These are phyloP conservation scores for Himantopus leucocephalus DNA, from an alignment of 2,113 vertebrate genomes.

Conservation along the genomic window DNA sequence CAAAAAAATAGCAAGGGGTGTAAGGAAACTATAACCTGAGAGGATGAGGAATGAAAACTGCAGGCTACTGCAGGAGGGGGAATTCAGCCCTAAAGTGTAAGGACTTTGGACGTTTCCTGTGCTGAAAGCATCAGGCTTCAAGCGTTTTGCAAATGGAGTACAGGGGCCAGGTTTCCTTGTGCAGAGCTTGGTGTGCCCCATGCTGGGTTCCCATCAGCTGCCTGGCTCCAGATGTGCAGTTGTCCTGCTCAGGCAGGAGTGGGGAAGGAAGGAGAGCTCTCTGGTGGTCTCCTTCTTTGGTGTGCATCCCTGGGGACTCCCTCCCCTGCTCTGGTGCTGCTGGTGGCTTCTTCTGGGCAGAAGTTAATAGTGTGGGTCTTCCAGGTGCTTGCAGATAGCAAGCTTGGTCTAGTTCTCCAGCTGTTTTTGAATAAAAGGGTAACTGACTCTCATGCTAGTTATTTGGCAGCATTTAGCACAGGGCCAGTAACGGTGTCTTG, in stretches of 20 bases:
- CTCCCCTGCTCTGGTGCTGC: not conserved
- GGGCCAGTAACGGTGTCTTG: not conserved
- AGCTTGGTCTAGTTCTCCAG: not conserved
- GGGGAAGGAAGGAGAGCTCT: not conserved
- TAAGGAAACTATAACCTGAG: conserved; percentile 10
- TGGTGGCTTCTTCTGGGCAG: not conserved
- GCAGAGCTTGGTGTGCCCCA: not conserved
- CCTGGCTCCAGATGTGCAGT: not conserved
- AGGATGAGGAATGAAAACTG: conserved; percentile 34
- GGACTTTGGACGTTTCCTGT: not conserved
- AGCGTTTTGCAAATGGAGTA: not conserved
- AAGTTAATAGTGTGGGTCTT: not conserved
- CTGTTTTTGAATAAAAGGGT: not conserved
- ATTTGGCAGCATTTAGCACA: not conserved
- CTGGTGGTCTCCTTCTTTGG: not conserved
- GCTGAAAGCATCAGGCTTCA: conserved; percentile 19
- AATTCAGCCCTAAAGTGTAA: not conserved
- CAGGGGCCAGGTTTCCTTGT: not conserved
- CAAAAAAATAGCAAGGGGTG: not conserved
- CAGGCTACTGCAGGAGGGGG: not conserved
- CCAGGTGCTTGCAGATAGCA: not conserved
- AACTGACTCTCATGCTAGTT: not conserved
- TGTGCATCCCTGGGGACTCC: not conserved
- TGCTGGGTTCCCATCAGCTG: not conserved
- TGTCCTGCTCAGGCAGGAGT: not conserved